Evolutionary conservation across 2,888 invertebrate species (phyloP), one percentile per base, ranked within the genome.

Genomic region (Philonicus albiceps): DNA sequence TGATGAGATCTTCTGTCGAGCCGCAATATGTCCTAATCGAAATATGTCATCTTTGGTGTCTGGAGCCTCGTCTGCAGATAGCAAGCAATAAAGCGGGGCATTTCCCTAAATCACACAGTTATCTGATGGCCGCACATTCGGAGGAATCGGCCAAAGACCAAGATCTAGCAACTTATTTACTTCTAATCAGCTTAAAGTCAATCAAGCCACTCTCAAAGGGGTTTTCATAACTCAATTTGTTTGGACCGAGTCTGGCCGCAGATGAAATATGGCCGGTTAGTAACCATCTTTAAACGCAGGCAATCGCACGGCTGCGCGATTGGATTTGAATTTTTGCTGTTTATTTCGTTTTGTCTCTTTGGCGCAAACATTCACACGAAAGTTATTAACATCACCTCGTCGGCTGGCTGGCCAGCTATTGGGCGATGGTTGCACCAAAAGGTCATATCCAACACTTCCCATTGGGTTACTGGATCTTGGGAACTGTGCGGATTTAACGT

Each of bases 141-240:
- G 22, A 19, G 53, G 55, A 81, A 55, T 64, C 81, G 40, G 55
- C 16, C 81, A 16, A 8, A 31, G 13, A 30, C 49, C 55, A 64
- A 55, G 81, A 78, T 87, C 76, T 84, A 87, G 76, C 86, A 75
- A 30, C 85, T 87, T 87, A 87, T 87, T 73, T 34, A 85, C 37
- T 85, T 85, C 49, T 87, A 87, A 87, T 87, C 87, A 80, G 76
- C 87, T 87, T 87, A 87, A 55, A 85, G 87, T 87, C 87, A 87
- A 87, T 87, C 87, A 87, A 78, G 85, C 37, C 80, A 85, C 85
- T 87, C 73, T n/a, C n/a, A n/a, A 80, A 81, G 55, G 30, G 19
- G 55, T 53, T 81, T 81, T 81, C 81, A 81, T 81, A 81, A 81
- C 81, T 81, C 81, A 81, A 81, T 81, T 81, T 81, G 81, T 81